A percentile compares a stretch with the other conserved stretches of the same genome.
Conservation (phyloP, 1,140 invertebrate species). For the Zaprionus davidi region DNA sequence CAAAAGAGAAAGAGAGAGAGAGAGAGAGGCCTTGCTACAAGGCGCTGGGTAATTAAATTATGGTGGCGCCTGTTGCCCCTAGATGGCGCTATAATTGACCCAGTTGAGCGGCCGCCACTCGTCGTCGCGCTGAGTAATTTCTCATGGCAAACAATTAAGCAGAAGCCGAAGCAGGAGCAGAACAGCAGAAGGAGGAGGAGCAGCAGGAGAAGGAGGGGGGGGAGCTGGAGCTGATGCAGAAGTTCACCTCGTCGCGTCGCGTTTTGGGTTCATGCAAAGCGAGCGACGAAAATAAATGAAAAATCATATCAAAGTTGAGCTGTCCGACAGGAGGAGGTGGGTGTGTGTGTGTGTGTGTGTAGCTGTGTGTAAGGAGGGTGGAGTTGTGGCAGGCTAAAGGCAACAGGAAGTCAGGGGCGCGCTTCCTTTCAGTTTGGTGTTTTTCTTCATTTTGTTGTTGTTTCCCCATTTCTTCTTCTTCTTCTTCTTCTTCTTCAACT, state of each 20-base stretch:
- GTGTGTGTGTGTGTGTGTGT: not conserved
- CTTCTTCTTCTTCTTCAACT: slow-evolving; percentile 33
- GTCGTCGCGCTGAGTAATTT: slow-evolving; percentile 38
- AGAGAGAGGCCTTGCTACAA: not conserved
- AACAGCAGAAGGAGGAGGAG: not conserved
- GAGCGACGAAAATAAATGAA: slow-evolving; percentile 59
- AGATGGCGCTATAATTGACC: slow-evolving; percentile 44
- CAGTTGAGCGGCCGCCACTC: slow-evolving; percentile 22
- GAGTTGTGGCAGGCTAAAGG: slow-evolving; percentile 8
- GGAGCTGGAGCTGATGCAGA: not conserved
- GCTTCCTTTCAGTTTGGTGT: slow-evolving; percentile 41
- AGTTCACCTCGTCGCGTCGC: slow-evolving; percentile 12
- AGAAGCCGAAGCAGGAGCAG: not conserved
- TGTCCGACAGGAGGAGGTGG: slow-evolving; percentile 1
- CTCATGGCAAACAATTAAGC: slow-evolving; percentile 64
- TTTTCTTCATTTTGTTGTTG: slow-evolving; percentile 38
- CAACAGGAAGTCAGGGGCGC: slow-evolving; percentile 61
- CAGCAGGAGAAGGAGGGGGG: not conserved
- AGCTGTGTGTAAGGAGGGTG: not conserved
- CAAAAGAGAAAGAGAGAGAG: not conserved
- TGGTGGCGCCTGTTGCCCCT: slow-evolving; percentile 26
- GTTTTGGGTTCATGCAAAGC: slow-evolving; percentile 43
- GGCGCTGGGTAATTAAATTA: slow-evolving; percentile 39
- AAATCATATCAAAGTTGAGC: slow-evolving; percentile 67
- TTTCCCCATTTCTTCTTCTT: not conserved